Base-by-base conservation (phyloP, 2,797 vertebrate genomes). In the Prionace glauca region DNA sequence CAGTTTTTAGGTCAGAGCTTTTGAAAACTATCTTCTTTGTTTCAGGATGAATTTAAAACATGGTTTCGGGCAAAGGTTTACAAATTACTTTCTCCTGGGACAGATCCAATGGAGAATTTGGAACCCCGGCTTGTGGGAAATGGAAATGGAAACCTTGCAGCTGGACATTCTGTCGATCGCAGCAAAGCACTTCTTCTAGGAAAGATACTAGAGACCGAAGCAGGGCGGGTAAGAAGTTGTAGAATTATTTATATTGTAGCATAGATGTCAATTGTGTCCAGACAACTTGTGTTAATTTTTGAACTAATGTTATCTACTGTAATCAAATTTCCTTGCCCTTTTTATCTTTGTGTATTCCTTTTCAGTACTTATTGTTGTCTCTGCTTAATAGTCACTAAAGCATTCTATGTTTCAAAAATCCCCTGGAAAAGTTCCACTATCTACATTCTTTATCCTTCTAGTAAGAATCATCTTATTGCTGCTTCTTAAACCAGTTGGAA, bases 31-130 rank as follows among this genome's bases (percentile, higher is more conserved):
- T 56, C 2, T 72, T 74, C 0, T 92, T 87, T 77, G 8, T 95
- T 94, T 95, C 94, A 99, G 99, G 99, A 99, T 96, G 99, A 99
- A 97, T 99, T 99, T 97, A 98, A 97, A 96, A 98, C 97, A 95
- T 99, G 99, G 99, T 99, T 99, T 97, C 98, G 98, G 96, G 98
- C 99, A 96, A 99, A 98, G 97, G 98, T 99, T 96, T 98, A 98
- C 88, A 69, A 98, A 96, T 98, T 98, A 97, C 97, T 98, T 97
- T 98, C 98, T 96, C 97, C 98, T 71, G 98, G 98, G 97, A 98
- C 97, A 95, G 97, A 95, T 96, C 98, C 98, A 95, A 98, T 98
- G 96, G 97, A 98, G 97, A 98, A 97, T 97, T 98, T 98, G 97
- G 98, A 98, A 84, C 97, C 97, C 96, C 95, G 97, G 96, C 96